Evolutionary conservation across 2,113 vertebrate species (phyloP).

Genomic region (Oncorhynchus keta): DNA sequence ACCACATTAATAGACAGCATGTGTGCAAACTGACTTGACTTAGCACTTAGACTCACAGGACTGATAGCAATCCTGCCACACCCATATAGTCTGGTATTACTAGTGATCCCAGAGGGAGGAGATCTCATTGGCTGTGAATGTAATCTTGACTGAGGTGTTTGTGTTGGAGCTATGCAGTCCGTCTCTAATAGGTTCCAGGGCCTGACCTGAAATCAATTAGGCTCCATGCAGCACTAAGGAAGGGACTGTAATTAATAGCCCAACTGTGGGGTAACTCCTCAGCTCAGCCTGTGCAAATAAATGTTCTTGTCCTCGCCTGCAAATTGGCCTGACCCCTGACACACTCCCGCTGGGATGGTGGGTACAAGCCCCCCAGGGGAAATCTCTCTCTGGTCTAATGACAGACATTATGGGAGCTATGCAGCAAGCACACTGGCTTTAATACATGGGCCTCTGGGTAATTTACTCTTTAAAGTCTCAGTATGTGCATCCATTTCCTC

Average conservation of each 20-base stretch:
- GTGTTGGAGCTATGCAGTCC: not conserved
- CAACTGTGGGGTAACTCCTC: slow-evolving; percentile 9
- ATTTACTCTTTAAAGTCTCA: not conserved
- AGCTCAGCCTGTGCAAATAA: slow-evolving; percentile 35
- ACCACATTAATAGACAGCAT: not conserved
- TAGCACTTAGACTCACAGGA: not conserved
- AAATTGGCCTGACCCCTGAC: slow-evolving; percentile 16
- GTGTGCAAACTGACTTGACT: slow-evolving; percentile 2
- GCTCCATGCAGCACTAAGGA: slow-evolving; percentile 1
- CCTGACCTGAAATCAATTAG: slow-evolving; percentile 15
- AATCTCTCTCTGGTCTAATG: slow-evolving; percentile 3
- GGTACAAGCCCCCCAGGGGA: slow-evolving; percentile 13
- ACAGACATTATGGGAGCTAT: not conserved
- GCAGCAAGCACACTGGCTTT: not conserved
- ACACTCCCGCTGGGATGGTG: slow-evolving; percentile 9
- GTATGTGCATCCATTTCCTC: not conserved
- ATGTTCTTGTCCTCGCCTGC: slow-evolving; percentile 1
- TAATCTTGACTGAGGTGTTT: not conserved
- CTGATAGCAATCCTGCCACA: not conserved
- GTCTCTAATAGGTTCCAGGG: not conserved
- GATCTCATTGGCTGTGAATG: not conserved
- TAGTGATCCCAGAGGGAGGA: not conserved
- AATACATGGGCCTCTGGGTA: too few relatives aligned
- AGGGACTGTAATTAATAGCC: slow-evolving; percentile 28
- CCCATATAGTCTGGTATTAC: not conserved